Evolutionary conservation across 2,797 vertebrate genomes (phyloP).

Genomic region (Thunnus albacares): DNA sequence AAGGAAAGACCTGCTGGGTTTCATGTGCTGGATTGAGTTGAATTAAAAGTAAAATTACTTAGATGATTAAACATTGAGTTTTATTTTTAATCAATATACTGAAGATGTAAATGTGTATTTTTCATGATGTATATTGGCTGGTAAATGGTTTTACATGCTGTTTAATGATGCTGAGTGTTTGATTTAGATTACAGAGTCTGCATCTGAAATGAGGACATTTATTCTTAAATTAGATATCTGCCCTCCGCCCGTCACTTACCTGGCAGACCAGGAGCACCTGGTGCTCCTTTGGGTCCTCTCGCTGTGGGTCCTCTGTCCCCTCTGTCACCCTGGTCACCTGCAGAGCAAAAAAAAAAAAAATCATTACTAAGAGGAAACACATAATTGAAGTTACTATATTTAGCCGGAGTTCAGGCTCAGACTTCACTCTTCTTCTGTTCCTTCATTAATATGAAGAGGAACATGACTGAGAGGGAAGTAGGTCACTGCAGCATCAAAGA

Average conservation of each 20-base stretch:
- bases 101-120: too few species aligned
- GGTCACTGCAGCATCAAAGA: background rate
- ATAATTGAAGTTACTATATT: slow-evolving; percentile 21
- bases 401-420: slow-evolving; percentile 17
- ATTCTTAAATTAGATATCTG: background rate
- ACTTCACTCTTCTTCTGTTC: slow-evolving; percentile 20
- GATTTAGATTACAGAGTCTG: background rate
- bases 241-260: slow-evolving; percentile 79
- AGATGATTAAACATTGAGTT: too few species aligned
- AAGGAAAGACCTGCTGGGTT: too few species aligned
- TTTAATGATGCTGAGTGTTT: background rate
- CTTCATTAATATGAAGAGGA: slow-evolving; percentile 9
- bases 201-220: background rate
- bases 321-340: slow-evolving; percentile 95
- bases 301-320: slow-evolving; percentile 92
- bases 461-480: background rate
- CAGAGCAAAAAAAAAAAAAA: background rate
- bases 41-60: too few species aligned
- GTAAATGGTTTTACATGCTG: too few species aligned
- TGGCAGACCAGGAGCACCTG: slow-evolving; percentile 91
- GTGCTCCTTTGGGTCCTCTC: slow-evolving; percentile 91
- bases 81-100: too few species aligned
- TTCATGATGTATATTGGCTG: too few species aligned
- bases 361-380: background rate
- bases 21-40: too few species aligned